A percentile compares a stretch with the other conserved stretches of the same genome.
These are phyloP conservation scores for Malacoraja senta DNA, from an alignment of 2,797 vertebrate species.

Conservation along the genomic window DNA sequence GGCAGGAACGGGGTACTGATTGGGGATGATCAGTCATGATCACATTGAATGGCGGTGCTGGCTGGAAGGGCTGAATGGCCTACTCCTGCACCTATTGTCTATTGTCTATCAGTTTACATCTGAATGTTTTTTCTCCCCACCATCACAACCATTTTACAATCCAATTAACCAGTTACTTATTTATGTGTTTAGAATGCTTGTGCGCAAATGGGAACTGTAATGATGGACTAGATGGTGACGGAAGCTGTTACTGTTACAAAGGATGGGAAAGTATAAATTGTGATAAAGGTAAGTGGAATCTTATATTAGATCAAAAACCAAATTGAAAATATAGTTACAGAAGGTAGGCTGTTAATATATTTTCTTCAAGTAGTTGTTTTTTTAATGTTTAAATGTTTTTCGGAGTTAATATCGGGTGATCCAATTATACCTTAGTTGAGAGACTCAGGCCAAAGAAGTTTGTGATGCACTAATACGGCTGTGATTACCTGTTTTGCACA, in stretches of 20 bases:
- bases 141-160: not conserved
- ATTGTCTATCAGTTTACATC: not conserved
- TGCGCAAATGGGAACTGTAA: constrained; percentile 79
- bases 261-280: constrained; percentile 80
- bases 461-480: too few relatives aligned
- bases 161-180: not conserved
- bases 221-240: constrained; percentile 73
- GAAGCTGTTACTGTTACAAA: constrained; percentile 76
- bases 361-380: too few relatives aligned
- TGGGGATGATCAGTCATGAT: too few relatives aligned
- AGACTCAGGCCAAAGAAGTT: too few relatives aligned
- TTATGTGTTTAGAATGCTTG: constrained; percentile 65
- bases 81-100: too few relatives aligned
- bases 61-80: too few relatives aligned
- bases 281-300: constrained; percentile 61
- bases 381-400: not conserved
- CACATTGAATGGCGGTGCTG: too few relatives aligned
- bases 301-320: not conserved
- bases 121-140: not conserved
- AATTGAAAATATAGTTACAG: not conserved
- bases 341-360: not conserved
- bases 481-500: too few relatives aligned
- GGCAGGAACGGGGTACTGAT: too few relatives aligned
- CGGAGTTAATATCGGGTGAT: too few relatives aligned
- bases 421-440: too few relatives aligned